phyloP scores from a whole-genome alignment of 2,797 vertebrate species.

The Mionectes olivaceus region DNA sequence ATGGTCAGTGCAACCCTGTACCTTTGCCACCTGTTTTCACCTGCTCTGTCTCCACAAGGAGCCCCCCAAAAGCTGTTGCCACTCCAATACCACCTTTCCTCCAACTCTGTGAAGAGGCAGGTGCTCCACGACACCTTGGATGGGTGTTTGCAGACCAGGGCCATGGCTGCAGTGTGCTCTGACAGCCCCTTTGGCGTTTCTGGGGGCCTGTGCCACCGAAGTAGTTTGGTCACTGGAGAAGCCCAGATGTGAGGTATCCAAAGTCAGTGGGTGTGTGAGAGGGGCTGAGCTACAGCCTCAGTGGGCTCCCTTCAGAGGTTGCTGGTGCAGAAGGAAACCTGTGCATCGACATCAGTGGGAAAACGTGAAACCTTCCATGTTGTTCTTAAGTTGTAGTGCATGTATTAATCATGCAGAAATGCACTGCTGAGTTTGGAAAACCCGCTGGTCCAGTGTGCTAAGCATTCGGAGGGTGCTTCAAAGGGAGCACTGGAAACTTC shows the following conservation, averaged over 20 bases:
- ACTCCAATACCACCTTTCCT: background rate
- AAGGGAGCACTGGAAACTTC: conserved; percentile 17
- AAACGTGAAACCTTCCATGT: background rate
- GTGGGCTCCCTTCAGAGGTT: background rate
- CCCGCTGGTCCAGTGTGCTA: background rate
- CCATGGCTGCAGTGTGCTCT: background rate
- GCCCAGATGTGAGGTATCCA: background rate
- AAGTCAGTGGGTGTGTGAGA: background rate
- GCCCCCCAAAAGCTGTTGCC: background rate
- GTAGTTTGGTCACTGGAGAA: background rate
- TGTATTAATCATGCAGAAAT: background rate
- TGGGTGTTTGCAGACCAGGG: background rate
- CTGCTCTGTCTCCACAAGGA: rapidly evolving
- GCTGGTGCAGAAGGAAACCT: background rate
- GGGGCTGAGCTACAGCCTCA: background rate
- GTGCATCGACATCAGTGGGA: background rate
- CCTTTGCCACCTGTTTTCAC: background rate
- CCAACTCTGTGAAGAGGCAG: background rate
- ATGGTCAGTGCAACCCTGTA: rapidly evolving
- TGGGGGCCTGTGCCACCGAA: background rate
- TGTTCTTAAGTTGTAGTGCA: conserved; percentile 8
- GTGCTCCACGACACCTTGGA: background rate
- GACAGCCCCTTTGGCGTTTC: background rate
- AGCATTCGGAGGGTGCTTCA: conserved; percentile 15
- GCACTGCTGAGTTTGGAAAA: background rate